phyloP scores from a whole-genome alignment of 2,888 invertebrate genomes.

The Campoplex capitator region DNA sequence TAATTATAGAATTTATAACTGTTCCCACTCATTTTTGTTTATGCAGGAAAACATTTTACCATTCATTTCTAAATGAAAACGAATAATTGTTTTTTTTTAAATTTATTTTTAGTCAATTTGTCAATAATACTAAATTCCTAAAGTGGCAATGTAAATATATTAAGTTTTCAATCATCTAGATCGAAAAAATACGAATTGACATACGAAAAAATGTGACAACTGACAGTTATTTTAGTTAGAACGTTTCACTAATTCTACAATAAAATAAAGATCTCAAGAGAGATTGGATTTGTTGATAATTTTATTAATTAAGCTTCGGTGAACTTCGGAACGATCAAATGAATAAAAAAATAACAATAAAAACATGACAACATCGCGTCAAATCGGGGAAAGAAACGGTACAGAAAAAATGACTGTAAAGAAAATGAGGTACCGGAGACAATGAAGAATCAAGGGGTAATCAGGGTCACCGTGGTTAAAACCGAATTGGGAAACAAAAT shows the following conservation, averaged over 20 bases:
- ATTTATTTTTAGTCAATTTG: background rate
- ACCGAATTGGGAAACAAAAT: background rate
- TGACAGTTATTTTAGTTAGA: background rate
- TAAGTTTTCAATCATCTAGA: background rate
- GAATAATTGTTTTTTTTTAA: too few relatives aligned
- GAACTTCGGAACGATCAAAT: too few relatives aligned
- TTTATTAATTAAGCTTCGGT: background rate
- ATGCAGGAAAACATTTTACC: too few relatives aligned
- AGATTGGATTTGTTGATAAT: background rate
- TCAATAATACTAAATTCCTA: background rate
- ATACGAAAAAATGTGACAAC: background rate
- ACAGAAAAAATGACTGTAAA: background rate
- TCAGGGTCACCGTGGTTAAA: background rate
- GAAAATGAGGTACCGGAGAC: background rate
- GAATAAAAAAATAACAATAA: background rate
- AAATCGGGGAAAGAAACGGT: background rate
- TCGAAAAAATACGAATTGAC: background rate
- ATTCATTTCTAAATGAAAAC: too few relatives aligned
- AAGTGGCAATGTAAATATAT: background rate
- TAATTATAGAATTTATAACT: background rate
- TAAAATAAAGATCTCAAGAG: background rate
- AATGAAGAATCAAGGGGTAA: background rate
- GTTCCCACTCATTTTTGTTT: background rate
- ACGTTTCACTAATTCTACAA: background rate
- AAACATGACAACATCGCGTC: background rate